Evolutionary conservation across 92 coral and sea anemone genomes (phyloP).

Genomic region (Heteractis magnifica): DNA sequence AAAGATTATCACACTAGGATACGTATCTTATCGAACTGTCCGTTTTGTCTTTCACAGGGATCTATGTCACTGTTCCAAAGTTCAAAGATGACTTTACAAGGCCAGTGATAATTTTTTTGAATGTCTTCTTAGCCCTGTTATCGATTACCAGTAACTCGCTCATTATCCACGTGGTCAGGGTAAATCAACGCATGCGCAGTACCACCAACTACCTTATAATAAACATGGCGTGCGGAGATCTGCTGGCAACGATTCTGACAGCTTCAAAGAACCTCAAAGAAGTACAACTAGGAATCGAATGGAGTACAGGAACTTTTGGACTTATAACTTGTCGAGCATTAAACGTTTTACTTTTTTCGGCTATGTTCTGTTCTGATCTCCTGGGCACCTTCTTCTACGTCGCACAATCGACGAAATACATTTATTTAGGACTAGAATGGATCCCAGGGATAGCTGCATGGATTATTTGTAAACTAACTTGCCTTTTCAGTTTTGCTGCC

Average conservation of each 20-base stretch:
- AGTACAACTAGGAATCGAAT: neutral
- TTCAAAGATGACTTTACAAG: no score
- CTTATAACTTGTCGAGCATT: neutral
- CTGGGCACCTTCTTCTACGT: neutral
- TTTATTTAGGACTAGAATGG: neutral
- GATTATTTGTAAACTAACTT: neutral
- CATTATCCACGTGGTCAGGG: conserved; percentile 46
- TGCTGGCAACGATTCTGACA: neutral
- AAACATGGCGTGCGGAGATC: conserved; percentile 50
- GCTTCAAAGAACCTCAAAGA: neutral
- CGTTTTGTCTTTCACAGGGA: no score
- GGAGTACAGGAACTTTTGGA: neutral
- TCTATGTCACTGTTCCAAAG: no score
- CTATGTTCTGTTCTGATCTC: conserved; percentile 15
- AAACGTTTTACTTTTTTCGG: neutral
- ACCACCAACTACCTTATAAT: conserved; percentile 34
- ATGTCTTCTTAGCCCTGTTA: no score
- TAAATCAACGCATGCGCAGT: conserved; percentile 19
- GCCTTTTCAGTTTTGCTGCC: neutral
- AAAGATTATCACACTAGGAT: no score
- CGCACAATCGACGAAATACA: neutral
- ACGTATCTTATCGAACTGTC: no score
- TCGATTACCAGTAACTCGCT: neutral
- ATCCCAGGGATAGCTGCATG: neutral
- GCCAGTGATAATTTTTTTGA: no score